These are phyloP conservation scores for Cephus cinctus DNA, from an alignment of 1,140 invertebrate genomes.

Conservation along the genomic window DNA sequence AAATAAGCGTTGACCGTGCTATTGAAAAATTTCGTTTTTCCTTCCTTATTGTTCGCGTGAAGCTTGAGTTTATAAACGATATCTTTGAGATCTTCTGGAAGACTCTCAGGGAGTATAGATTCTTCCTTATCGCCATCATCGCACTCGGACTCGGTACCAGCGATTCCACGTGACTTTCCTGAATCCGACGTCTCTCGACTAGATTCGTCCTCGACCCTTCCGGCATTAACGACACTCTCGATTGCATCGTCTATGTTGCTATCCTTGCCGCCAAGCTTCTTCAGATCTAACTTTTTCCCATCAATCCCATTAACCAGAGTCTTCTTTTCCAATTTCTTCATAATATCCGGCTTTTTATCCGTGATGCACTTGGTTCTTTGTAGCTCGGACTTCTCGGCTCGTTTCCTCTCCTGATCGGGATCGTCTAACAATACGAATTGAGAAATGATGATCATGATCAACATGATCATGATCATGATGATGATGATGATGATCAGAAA, in stretches of 20 bases:
- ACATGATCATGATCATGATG: background rate
- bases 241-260: slow-evolving; percentile 54
- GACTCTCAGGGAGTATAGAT: slow-evolving; percentile 59
- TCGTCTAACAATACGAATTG: slow-evolving; percentile 31
- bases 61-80: slow-evolving; percentile 62
- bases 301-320: slow-evolving; percentile 40
- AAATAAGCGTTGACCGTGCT: slow-evolving; percentile 62
- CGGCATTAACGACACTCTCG: slow-evolving; percentile 60
- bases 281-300: slow-evolving; percentile 38
- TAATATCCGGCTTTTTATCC: slow-evolving; percentile 45
- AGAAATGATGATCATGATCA: background rate
- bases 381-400: slow-evolving; percentile 28
- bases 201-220: slow-evolving; percentile 47
- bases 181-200: slow-evolving; percentile 52
- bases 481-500: background rate
- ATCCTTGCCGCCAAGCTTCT: slow-evolving; percentile 37
- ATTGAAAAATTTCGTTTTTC: slow-evolving; percentile 67
- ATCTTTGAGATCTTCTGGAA: slow-evolving; percentile 60
- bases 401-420: slow-evolving; percentile 46
- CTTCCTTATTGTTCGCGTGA: slow-evolving; percentile 58
- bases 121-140: slow-evolving; percentile 50
- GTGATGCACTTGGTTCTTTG: slow-evolving; percentile 23
- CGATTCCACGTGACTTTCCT: slow-evolving; percentile 37
- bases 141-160: slow-evolving; percentile 43
- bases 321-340: slow-evolving; percentile 43